A percentile compares a stretch with the other conserved stretches of the same genome.
phyloP scores from a whole-genome alignment of 2,797 vertebrate genomes.

The Etheostoma perlongum region DNA sequence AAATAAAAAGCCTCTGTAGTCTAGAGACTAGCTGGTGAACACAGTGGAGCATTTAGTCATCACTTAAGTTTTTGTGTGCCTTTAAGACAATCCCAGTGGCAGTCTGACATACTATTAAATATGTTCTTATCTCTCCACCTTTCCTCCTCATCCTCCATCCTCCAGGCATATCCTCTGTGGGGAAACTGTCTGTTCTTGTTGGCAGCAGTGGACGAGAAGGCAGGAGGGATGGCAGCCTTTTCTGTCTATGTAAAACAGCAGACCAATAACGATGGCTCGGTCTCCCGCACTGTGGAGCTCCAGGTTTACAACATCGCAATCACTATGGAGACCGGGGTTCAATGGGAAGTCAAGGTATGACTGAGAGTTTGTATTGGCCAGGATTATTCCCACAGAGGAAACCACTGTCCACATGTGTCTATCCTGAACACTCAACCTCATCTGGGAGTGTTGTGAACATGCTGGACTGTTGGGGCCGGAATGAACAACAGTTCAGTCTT shows the following conservation, averaged over 20 bases:
- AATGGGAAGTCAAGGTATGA: conserved; percentile 42
- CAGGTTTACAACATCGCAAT: conserved; percentile 21
- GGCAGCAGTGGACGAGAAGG: conserved; percentile 25
- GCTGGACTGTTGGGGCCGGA: neutral
- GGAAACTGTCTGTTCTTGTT: conserved; percentile 42
- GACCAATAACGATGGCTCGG: neutral
- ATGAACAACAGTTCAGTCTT: neutral
- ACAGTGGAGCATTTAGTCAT: too few relatives aligned
- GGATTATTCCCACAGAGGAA: neutral
- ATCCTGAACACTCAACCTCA: too few relatives aligned
- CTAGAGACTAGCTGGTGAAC: too few relatives aligned
- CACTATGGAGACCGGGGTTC: conserved; percentile 19
- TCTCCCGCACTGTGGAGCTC: conserved; percentile 30
- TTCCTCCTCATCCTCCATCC: neutral
- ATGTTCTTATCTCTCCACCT: neutral
- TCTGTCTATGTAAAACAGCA: conserved; percentile 33
- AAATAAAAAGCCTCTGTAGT: too few relatives aligned
- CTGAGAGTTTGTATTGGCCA: neutral
- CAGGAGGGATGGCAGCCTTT: neutral
- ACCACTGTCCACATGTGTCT: neutral
- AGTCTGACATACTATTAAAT: neutral
- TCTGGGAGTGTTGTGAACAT: neutral
- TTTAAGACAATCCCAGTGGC: neutral
- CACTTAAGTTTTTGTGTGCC: neutral
- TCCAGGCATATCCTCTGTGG: conserved; percentile 41